Evolutionary conservation across 2,888 invertebrate species (phyloP).

Genomic region (Scaeva pyrastri): DNA sequence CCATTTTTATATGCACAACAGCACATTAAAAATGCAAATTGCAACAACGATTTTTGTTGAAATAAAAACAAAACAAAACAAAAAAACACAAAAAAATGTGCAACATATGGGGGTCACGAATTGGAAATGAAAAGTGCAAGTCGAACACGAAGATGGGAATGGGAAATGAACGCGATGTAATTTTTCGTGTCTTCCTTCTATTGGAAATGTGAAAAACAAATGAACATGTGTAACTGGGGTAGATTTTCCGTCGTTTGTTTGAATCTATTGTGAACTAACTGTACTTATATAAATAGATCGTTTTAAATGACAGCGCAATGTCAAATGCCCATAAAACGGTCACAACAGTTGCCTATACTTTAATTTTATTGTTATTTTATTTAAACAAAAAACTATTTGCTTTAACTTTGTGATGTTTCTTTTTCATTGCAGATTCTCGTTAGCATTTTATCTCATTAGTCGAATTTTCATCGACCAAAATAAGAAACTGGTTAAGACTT

Average conservation of each 20-base stretch:
- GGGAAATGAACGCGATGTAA: constrained; percentile 45
- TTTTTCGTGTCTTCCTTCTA: constrained; percentile 27
- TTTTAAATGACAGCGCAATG: constrained; percentile 15
- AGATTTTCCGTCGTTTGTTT: not conserved
- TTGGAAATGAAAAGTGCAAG: constrained; percentile 70
- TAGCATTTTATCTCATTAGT: constrained; percentile 28
- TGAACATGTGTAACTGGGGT: constrained; percentile 13
- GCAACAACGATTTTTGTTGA: constrained; percentile 40
- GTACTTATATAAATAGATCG: not conserved
- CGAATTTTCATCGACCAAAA: constrained; percentile 15
- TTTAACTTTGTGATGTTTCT: constrained; percentile 19
- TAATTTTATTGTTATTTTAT: not conserved
- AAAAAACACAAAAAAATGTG: constrained; percentile 51
- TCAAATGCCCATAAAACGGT: constrained; percentile 9
- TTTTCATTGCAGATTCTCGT: constrained; percentile 53
- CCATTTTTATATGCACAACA: constrained; percentile 47
- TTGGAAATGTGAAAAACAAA: not conserved
- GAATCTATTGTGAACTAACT: constrained; percentile 12
- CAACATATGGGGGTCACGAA: constrained; percentile 66
- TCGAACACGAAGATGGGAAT: constrained; percentile 58
- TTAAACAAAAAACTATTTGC: not conserved
- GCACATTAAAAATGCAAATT: constrained; percentile 68
- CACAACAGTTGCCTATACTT: constrained; percentile 21
- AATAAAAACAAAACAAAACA: constrained; percentile 25
- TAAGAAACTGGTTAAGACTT: constrained; percentile 28